These are phyloP conservation scores for Coendou prehensilis DNA, from an alignment of 2,797 vertebrate genomes.

Conservation along the genomic window DNA sequence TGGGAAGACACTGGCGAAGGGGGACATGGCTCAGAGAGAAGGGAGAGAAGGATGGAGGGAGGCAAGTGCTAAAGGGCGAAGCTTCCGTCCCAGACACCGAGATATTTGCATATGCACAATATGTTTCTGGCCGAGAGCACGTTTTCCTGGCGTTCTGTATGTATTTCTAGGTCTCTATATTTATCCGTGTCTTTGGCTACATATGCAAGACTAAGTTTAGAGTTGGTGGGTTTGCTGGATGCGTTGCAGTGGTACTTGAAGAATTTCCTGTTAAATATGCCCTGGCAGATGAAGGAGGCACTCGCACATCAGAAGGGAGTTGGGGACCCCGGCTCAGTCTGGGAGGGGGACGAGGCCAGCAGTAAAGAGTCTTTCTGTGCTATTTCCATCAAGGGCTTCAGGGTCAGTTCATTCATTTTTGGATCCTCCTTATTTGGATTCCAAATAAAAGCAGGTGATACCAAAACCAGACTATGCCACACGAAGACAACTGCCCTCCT, in stretches of 20 bases:
- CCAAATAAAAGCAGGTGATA: constrained; percentile 70
- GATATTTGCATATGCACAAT: constrained; percentile 91
- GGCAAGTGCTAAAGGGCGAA: constrained; percentile 90
- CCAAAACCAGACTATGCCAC: not conserved
- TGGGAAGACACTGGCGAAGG: constrained; percentile 83
- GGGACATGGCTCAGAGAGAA: constrained; percentile 36
- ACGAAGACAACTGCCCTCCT: not conserved
- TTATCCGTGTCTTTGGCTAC: constrained; percentile 90
- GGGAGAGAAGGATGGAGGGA: constrained; percentile 85
- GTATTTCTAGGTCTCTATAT: constrained; percentile 90
- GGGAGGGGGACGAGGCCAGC: not conserved
- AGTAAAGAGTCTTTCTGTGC: not conserved
- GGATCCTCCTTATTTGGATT: constrained; percentile 10
- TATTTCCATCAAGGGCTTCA: constrained; percentile 51
- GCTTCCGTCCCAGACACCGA: constrained; percentile 88
- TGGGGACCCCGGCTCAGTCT: not conserved
- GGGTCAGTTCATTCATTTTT: constrained; percentile 70
- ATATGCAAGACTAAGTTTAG: constrained; percentile 90
- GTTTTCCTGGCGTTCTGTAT: constrained; percentile 88
- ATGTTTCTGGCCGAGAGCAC: constrained; percentile 90
- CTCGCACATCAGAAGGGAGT: not conserved
- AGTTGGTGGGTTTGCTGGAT: constrained; percentile 86
- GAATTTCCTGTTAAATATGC: constrained; percentile 81
- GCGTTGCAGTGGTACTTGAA: constrained; percentile 83
- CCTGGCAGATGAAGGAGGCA: constrained; percentile 63